phyloP scores from a whole-genome alignment of 2,797 vertebrate species.

The Gymnothorax javanicus region DNA sequence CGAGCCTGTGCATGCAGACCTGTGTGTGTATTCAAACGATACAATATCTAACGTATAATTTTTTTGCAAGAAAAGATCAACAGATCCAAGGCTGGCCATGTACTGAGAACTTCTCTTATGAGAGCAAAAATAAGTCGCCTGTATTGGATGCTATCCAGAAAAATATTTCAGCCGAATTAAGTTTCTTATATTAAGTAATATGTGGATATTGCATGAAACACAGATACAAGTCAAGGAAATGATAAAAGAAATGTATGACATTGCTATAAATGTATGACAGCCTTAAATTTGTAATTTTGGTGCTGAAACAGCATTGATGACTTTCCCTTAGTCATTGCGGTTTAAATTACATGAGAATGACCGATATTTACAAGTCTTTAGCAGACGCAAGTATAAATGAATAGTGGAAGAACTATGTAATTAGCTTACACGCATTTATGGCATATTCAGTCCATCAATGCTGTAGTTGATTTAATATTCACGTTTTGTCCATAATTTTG shows the following conservation, averaged over 20 bases:
- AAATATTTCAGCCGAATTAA: neutral
- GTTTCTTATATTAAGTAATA: neutral
- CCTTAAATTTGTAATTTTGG: neutral
- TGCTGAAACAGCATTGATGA: neutral
- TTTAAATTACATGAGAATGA: neutral
- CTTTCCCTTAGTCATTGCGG: neutral
- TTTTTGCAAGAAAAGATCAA: too few species aligned
- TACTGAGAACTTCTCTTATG: neutral
- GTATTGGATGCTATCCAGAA: neutral
- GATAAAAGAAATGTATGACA: neutral
- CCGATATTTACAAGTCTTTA: neutral
- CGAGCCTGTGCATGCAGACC: too few species aligned
- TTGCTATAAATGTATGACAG: neutral
- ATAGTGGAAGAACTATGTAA: neutral
- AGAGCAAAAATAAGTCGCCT: neutral
- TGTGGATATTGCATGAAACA: neutral
- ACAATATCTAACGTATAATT: too few species aligned
- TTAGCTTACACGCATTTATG: neutral
- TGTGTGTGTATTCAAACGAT: too few species aligned
- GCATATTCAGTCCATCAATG: neutral
- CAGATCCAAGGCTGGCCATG: neutral
- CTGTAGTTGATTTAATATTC: neutral
- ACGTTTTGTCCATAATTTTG: neutral
- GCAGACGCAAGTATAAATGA: neutral
- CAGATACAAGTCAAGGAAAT: neutral